These are phyloP conservation scores for Pseudachorutes palmiensis DNA, from an alignment of 1,140 invertebrate species.

Conservation along the genomic window DNA sequence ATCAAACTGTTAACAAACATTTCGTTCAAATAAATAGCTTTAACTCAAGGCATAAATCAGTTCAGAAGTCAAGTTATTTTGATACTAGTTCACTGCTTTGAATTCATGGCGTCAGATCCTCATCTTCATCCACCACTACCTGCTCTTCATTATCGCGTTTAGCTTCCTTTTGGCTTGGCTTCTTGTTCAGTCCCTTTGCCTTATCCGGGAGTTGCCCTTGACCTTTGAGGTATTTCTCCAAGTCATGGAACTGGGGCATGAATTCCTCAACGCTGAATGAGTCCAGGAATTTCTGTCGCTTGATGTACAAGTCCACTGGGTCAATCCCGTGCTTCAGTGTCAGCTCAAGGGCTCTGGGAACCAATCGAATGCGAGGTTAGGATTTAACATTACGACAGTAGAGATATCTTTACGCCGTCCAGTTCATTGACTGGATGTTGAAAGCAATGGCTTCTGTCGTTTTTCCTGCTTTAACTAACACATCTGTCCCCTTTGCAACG, in stretches of 20 bases:
- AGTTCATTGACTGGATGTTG: slow-evolving; percentile 74
- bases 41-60: no score
- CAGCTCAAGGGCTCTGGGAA: slow-evolving; percentile 67
- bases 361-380: slow-evolving; percentile 24
- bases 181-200: neutral
- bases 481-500: slow-evolving; percentile 67
- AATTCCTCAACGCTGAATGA: slow-evolving; percentile 19
- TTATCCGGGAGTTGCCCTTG: neutral
- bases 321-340: slow-evolving; percentile 69
- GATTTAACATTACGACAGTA: neutral
- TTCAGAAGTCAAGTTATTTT: no score
- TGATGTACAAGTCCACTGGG: slow-evolving; percentile 58
- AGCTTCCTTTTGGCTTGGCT: neutral
- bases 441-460: slow-evolving; percentile 67
- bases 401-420: slow-evolving; percentile 60
- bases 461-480: slow-evolving; percentile 68
- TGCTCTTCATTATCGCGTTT: no score
- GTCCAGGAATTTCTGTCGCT: slow-evolving; percentile 22
- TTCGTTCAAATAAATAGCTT: no score
- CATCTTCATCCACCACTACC: no score
- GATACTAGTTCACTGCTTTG: no score
- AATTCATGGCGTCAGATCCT: no score
- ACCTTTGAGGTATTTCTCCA: slow-evolving; percentile 1
- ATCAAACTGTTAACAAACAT: no score
- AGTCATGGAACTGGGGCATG: slow-evolving; percentile 15